Percentiles rank a stretch among this genome's conserved stretches.
Conservation (phyloP, 1,140 invertebrate genomes). For the Subanguina moxae region DNA sequence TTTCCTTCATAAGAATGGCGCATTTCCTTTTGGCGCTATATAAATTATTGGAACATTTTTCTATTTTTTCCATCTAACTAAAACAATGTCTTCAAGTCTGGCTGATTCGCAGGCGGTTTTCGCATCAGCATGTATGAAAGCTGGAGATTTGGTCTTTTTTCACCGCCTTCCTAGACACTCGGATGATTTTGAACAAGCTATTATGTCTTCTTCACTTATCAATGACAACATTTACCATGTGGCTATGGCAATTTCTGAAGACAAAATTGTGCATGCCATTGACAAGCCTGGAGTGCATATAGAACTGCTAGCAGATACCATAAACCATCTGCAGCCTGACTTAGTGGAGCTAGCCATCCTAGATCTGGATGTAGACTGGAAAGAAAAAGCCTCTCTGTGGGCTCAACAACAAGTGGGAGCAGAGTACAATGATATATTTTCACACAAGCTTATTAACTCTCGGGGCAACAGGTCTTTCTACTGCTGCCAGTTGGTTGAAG, state of each 20-base stretch:
- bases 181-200: constrained; percentile 4
- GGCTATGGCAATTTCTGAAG: not conserved
- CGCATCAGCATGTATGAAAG: not conserved
- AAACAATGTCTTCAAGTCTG: no score
- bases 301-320: not conserved
- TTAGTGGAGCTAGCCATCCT: not conserved
- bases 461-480: constrained; percentile 8
- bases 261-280: not conserved
- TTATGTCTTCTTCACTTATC: constrained; percentile 6
- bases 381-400: not conserved
- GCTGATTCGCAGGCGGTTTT: not conserved
- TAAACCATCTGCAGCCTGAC: constrained; percentile 4
- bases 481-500: constrained; percentile 11
- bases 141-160: constrained; percentile 13
- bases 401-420: constrained; percentile 3
- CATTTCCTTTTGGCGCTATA: no score
- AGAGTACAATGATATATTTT: constrained; percentile 53
- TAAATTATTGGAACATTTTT: no score
- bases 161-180: not conserved
- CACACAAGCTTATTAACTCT: constrained; percentile 44
- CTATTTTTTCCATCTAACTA: no score
- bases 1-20: no score
- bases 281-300: not conserved
- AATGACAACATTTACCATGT: constrained; percentile 8
- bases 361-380: constrained; percentile 7